Percentiles rank a stretch among this genome's conserved stretches.
Evolutionary conservation across 1,140 invertebrate genomes (phyloP).

Genomic region (Hyles vespertilio): DNA sequence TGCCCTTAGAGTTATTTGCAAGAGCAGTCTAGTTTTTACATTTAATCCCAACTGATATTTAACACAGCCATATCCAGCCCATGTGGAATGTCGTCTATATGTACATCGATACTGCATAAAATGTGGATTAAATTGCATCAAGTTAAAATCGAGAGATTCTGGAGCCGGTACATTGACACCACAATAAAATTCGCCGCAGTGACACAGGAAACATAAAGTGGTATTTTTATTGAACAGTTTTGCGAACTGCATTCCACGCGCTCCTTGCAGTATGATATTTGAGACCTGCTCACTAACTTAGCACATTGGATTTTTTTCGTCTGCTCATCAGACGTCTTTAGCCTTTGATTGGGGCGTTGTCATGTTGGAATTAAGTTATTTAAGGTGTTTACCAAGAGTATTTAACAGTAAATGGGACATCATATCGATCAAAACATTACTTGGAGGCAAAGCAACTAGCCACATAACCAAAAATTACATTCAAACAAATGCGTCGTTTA

Average conservation of each 20-base stretch:
- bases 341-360: not conserved
- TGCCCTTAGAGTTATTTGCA: no score
- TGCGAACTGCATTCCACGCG: conserved; percentile 47
- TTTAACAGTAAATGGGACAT: no score
- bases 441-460: no score
- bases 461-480: no score
- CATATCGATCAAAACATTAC: no score
- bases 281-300: conserved; percentile 18
- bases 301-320: conserved; percentile 11
- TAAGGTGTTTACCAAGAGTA: no score
- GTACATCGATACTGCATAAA: conserved; percentile 11
- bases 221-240: conserved; percentile 61
- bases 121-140: conserved; percentile 39
- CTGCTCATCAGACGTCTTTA: not conserved
- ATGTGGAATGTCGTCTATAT: no score
- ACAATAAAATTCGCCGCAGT: conserved; percentile 51
- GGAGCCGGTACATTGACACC: conserved; percentile 50
- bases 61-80: no score
- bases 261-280: conserved; percentile 26
- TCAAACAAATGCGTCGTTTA: no score
- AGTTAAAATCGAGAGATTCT: conserved; percentile 31
- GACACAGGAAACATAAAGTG: conserved; percentile 64
- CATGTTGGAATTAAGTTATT: no score
- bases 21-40: no score
- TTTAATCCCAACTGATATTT: no score